A percentile compares a stretch with the other conserved stretches of the same genome.
phyloP scores from a whole-genome alignment of 2,888 invertebrate species.

The Trichogramma evanescens region DNA sequence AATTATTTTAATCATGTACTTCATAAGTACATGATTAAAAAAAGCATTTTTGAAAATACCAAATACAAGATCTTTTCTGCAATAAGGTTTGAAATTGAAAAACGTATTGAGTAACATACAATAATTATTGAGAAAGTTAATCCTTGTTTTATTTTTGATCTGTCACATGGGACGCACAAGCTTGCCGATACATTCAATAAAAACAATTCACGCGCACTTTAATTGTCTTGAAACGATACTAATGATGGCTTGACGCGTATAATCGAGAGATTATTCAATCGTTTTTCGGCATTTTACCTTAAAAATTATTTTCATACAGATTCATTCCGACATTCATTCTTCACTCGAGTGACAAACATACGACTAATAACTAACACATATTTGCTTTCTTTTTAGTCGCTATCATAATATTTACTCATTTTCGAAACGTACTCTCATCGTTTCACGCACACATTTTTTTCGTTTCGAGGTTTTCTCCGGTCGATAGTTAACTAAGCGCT shows the following conservation, averaged over 20 bases:
- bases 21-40: neutral
- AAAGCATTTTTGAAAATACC: slow-evolving; percentile 8
- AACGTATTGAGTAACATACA: slow-evolving; percentile 11
- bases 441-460: too few relatives aligned
- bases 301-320: too few relatives aligned
- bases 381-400: too few relatives aligned
- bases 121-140: slow-evolving; percentile 22
- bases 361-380: too few relatives aligned
- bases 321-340: neutral
- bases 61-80: neutral
- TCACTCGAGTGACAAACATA: neutral
- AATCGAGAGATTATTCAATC: too few relatives aligned
- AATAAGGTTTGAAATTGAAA: slow-evolving; percentile 10
- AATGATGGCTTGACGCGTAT: too few relatives aligned
- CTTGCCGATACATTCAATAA: neutral
- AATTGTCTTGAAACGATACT: too few relatives aligned
- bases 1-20: neutral
- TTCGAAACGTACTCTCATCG: too few relatives aligned
- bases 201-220: too few relatives aligned
- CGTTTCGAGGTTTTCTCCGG: slow-evolving; percentile 6
- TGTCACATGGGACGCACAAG: slow-evolving; percentile 23
- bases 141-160: slow-evolving; percentile 22
- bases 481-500: slow-evolving; percentile 25
- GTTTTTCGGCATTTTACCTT: too few relatives aligned
- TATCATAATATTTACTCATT: too few relatives aligned